A percentile compares a stretch with the other conserved stretches of the same genome.
These are phyloP conservation scores for Lasiurus borealis DNA, from an alignment of 2,113 vertebrate species.

Conservation along the genomic window DNA sequence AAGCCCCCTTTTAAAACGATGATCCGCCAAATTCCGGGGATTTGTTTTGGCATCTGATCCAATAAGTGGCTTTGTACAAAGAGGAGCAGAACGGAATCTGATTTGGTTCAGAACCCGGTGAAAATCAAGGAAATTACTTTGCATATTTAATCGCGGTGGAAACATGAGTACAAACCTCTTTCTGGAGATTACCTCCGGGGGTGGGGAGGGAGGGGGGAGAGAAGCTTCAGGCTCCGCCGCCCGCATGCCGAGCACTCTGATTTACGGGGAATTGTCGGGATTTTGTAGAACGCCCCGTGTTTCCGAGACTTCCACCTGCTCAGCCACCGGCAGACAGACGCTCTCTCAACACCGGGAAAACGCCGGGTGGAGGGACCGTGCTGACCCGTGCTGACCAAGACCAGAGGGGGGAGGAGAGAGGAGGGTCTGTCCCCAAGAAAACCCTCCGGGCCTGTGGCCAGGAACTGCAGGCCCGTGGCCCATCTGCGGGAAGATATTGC, in stretches of 20 bases:
- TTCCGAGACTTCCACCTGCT: conserved; percentile 86
- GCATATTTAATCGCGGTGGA: conserved; percentile 93
- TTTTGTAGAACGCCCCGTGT: conserved; percentile 85
- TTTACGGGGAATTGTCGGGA: conserved; percentile 88
- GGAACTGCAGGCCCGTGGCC: accelerated
- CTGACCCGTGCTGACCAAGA: neutral
- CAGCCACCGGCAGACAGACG: conserved; percentile 79
- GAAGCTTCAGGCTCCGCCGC: conserved; percentile 86
- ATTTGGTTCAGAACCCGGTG: conserved; percentile 90
- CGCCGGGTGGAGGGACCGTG: conserved; percentile 57
- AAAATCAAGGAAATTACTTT: conserved; percentile 93
- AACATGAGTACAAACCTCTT: conserved; percentile 90
- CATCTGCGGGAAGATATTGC: accelerated
- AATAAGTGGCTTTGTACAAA: conserved; percentile 92
- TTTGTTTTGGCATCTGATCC: conserved; percentile 97
- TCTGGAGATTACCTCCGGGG: conserved; percentile 90
- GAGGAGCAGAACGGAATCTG: conserved; percentile 89
- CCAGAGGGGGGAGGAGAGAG: neutral
- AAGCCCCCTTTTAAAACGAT: conserved; percentile 97
- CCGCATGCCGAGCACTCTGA: conserved; percentile 89
- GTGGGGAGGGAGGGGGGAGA: neutral
- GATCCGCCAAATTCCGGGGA: conserved; percentile 94
- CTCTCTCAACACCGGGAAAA: conserved; percentile 72
- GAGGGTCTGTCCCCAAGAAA: accelerated
- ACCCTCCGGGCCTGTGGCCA: neutral